Base-by-base conservation (phyloP, 2,888 invertebrate genomes). In the Blastobasis lacticolella region DNA sequence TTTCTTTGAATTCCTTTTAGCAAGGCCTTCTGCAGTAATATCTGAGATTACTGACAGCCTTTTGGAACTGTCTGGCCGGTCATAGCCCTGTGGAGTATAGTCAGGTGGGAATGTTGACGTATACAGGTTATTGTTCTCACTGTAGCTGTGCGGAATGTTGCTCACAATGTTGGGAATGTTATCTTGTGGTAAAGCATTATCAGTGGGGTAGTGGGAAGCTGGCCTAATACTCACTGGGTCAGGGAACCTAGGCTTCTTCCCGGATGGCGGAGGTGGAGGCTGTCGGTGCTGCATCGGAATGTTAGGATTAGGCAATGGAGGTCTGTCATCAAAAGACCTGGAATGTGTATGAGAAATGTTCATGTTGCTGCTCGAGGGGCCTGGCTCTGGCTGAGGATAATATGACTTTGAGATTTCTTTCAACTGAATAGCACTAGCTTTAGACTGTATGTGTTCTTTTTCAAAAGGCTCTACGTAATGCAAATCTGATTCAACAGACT, bases 401-500 rank as follows among this genome's bases (percentile, higher is more conserved):
- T 79, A 85, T 58, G 85, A 86, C 53, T 72, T 80, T 1, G 88
- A 88, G 38, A 78, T 66, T 57, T 87, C 82, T 60, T 82, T 80
- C 10, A 83, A 78, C 54, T 84, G 73, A 37, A 87, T 57, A n/a
- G 88, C 88, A 75, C 81, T 84, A 10, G 83, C 77, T 72, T 81
- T 86, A 0, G 88, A 88, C 56, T 88, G 86, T 43, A 88, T 88
- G 37, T 79, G 78, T 60, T 88, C 88, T 54, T 88, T 87, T 57
- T 88, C 87, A 71, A 88, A 88, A 36, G 88, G 88, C 55, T 88
- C 88, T 43, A 88, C 87, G 68, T 88, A 88, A 61, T 88, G 79
- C 50, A 88, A 66, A 65, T 88, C 88, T 0, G 88, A 88, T 47
- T 88, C 88, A 9, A 88, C 88, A 53, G 88, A 88, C 62, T 88